Conservation (phyloP, 2,797 vertebrate species). For the Myripristis jacobus region DNA sequence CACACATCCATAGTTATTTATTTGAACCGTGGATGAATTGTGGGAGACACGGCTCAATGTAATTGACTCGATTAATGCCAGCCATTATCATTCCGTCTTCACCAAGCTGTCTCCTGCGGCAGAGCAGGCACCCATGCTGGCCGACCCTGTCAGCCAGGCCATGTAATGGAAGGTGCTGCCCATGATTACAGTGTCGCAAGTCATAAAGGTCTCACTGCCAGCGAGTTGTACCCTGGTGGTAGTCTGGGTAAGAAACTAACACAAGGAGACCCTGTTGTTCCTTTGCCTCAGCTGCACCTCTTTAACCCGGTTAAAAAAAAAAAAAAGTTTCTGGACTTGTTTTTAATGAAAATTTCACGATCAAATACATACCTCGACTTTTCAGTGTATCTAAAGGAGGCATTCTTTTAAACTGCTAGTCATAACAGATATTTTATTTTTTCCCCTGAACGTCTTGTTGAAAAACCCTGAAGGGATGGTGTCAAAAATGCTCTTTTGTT, state of each 20-base stretch:
- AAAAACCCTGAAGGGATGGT: constrained; percentile 44
- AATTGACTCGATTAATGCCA: constrained; percentile 83
- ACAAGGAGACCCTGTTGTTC: constrained; percentile 18
- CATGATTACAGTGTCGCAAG: constrained; percentile 84
- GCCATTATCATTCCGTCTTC: constrained; percentile 78
- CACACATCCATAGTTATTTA: constrained; percentile 74
- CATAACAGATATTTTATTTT: constrained; percentile 41
- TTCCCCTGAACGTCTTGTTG: constrained; percentile 39
- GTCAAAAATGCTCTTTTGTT: constrained; percentile 42
- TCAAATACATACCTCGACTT: constrained; percentile 29
- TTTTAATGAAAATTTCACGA: constrained; percentile 48
- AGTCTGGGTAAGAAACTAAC: constrained; percentile 55
- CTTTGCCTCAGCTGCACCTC: constrained; percentile 28
- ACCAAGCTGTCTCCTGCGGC: constrained; percentile 71
- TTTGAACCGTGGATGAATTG: constrained; percentile 74
- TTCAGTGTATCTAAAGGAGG: constrained; percentile 37
- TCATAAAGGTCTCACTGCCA: constrained; percentile 77
- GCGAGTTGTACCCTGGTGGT: constrained; percentile 62
- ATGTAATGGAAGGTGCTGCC: constrained; percentile 79
- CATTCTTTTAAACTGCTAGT: constrained; percentile 35
- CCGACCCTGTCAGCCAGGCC: constrained; percentile 78
- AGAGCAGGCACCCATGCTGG: constrained; percentile 54
- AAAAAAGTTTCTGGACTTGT: constrained; percentile 24
- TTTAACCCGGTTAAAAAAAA: constrained; percentile 40
- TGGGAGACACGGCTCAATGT: constrained; percentile 74